A percentile compares a stretch with the other conserved stretches of the same genome.
Conservation (phyloP, 2,797 vertebrate species). For the Ispidina lecontei region DNA sequence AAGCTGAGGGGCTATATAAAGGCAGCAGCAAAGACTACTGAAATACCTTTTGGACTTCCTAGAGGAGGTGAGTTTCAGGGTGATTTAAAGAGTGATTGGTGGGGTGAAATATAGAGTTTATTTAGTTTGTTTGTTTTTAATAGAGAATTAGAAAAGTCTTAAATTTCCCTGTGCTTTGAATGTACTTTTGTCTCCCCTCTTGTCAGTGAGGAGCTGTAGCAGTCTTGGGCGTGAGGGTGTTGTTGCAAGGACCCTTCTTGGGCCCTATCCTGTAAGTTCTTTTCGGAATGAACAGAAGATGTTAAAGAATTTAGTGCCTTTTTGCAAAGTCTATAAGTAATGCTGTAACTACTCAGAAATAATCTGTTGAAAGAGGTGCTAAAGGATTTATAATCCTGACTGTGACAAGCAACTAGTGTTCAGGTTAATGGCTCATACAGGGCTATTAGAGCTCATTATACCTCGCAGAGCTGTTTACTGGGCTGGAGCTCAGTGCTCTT, state of each 20-base stretch:
- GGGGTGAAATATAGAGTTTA: rapidly evolving
- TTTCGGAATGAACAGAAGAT: not conserved
- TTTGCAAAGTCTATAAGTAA: not conserved
- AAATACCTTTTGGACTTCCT: rapidly evolving
- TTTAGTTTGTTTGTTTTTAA: rapidly evolving
- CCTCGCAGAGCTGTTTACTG: not conserved
- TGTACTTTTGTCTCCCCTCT: rapidly evolving
- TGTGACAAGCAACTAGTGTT: not conserved
- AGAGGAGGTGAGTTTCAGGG: rapidly evolving
- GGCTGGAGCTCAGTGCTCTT: not conserved
- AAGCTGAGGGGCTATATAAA: not conserved
- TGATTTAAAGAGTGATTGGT: rapidly evolving
- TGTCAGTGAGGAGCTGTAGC: too few species aligned
- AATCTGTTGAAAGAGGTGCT: not conserved
- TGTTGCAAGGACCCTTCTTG: rapidly evolving
- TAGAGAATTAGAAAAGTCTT: rapidly evolving
- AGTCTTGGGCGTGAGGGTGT: rapidly evolving
- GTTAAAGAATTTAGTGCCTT: not conserved
- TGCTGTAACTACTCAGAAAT: not conserved
- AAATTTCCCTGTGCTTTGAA: rapidly evolving
- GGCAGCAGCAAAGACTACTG: rapidly evolving
- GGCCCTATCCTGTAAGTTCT: not conserved
- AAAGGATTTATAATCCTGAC: not conserved
- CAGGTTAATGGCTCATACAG: not conserved
- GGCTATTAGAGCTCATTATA: not conserved